Evolutionary conservation across 2,797 vertebrate genomes (phyloP).

Genomic region (Tiaroga cobitis): DNA sequence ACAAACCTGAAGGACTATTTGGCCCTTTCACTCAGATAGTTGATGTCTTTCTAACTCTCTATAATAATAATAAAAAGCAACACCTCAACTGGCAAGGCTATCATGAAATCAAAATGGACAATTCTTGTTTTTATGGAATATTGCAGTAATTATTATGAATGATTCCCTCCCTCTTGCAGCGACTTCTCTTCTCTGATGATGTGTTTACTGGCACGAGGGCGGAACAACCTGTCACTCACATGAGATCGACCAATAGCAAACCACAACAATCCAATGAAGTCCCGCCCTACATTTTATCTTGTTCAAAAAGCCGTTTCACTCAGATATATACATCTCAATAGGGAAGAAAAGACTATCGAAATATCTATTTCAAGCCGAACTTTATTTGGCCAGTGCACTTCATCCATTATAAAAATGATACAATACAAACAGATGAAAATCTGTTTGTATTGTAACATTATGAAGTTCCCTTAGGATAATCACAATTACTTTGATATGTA

Average conservation of each 20-base stretch:
- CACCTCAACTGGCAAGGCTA: background rate
- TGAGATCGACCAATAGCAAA: background rate
- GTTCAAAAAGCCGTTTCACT: background rate
- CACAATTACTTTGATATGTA: background rate
- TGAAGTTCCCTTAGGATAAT: background rate
- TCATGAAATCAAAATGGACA: background rate
- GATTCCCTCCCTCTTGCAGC: background rate
- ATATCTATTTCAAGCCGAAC: background rate
- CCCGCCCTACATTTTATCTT: background rate
- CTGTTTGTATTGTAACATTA: background rate
- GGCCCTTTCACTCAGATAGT: background rate
- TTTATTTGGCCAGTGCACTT: background rate
- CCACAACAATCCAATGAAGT: background rate
- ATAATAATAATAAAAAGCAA: background rate
- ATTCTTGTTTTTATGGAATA: background rate
- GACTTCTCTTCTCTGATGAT: background rate
- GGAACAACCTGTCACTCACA: background rate
- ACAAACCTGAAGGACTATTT: constrained; percentile 21
- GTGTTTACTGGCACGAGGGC: background rate
- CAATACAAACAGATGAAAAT: too few relatives aligned
- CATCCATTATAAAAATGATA: background rate
- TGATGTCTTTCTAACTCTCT: background rate
- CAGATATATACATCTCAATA: background rate
- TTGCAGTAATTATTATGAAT: background rate
- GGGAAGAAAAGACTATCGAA: background rate